A percentile compares a stretch with the other conserved stretches of the same genome.
Evolutionary conservation across 1,140 invertebrate genomes (phyloP).

Genomic region (Platorchestia sp.): DNA sequence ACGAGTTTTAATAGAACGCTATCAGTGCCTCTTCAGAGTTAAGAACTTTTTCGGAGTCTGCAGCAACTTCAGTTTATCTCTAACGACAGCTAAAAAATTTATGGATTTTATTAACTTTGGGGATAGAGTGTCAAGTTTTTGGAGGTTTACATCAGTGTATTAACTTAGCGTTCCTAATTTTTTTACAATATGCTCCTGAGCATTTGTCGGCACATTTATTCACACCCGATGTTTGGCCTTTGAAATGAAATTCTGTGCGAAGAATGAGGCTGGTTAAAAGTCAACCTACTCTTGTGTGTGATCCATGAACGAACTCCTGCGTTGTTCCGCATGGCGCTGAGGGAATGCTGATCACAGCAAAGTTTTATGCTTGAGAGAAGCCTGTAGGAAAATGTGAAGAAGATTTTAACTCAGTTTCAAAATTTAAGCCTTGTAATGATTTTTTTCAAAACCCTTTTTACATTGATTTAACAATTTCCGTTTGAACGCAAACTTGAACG

Average conservation of each 20-base stretch:
- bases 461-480: neutral
- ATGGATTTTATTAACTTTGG: neutral
- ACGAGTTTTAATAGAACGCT: neutral
- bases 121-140: neutral
- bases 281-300: neutral
- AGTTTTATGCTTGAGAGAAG: neutral
- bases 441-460: too few species aligned
- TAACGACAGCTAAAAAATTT: neutral
- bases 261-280: neutral
- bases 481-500: neutral
- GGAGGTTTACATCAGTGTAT: neutral
- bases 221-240: neutral
- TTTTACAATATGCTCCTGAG: neutral
- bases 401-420: neutral
- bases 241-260: neutral
- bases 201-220: neutral
- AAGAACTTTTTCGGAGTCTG: neutral
- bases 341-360: neutral
- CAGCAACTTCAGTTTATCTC: slow-evolving; percentile 5
- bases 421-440: neutral
- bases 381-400: neutral
- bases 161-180: neutral
- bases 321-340: neutral
- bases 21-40: neutral
- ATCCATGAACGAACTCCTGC: neutral